These are phyloP conservation scores for Drosophila sulfurigaster DNA, from an alignment of 1,140 invertebrate genomes.

Conservation along the genomic window DNA sequence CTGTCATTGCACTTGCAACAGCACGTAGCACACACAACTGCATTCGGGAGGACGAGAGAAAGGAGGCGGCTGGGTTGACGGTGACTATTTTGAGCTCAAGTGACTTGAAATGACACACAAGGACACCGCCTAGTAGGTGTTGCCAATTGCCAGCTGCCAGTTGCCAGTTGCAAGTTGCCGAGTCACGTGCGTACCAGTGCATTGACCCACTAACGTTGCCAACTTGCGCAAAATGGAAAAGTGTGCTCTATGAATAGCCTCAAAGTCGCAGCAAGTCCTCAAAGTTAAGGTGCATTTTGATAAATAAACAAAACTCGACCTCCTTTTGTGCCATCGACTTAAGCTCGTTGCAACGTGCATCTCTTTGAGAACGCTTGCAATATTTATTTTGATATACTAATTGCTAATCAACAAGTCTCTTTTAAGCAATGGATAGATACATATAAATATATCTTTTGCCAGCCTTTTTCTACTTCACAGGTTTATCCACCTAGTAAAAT, in stretches of 20 bases:
- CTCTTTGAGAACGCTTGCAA: neutral
- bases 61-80: slow-evolving; percentile 26
- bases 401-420: slow-evolving; percentile 44
- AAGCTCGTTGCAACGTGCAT: neutral
- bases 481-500: neutral
- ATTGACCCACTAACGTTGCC: slow-evolving; percentile 64
- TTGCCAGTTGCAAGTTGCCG: slow-evolving; percentile 33
- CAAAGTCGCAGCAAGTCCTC: slow-evolving; percentile 41
- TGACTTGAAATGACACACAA: slow-evolving; percentile 77
- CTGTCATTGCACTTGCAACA: slow-evolving; percentile 70
- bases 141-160: slow-evolving; percentile 30
- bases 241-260: slow-evolving; percentile 45
- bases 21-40: neutral
- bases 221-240: slow-evolving; percentile 51
- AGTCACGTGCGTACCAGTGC: slow-evolving; percentile 75
- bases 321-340: neutral
- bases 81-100: slow-evolving; percentile 71
- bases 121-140: slow-evolving; percentile 61
- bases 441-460: too few species aligned
- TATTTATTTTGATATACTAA: slow-evolving; percentile 37
- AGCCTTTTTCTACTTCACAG: neutral
- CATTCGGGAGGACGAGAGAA: neutral
- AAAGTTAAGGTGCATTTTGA: slow-evolving; percentile 19
- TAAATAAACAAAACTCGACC: slow-evolving; percentile 30
- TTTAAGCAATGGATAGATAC: neutral